These are phyloP conservation scores for Dendrocopos noguchii DNA, from an alignment of 2,113 vertebrate genomes.

Conservation along the genomic window DNA sequence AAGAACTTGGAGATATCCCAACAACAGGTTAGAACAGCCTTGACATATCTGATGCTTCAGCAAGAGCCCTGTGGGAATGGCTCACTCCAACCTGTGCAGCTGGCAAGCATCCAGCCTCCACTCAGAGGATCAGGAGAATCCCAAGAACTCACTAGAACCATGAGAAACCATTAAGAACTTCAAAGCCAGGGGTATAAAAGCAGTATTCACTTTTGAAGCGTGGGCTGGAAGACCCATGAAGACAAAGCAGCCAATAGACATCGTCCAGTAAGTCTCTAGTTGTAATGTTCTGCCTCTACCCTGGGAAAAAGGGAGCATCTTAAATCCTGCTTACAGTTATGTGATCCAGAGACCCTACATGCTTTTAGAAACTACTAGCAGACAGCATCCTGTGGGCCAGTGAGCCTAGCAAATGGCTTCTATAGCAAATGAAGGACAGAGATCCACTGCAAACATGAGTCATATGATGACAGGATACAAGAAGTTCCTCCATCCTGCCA, in stretches of 20 bases:
- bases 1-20: constrained; percentile 21
- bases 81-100: neutral
- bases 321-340: neutral
- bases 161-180: neutral
- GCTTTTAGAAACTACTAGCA: neutral
- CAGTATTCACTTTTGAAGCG: neutral
- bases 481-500: neutral
- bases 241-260: neutral
- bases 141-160: neutral
- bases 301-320: neutral
- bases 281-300: neutral
- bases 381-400: neutral
- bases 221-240: neutral
- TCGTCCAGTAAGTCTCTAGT: neutral
- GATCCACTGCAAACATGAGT: neutral
- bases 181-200: neutral
- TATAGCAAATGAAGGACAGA: neutral
- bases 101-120: constrained; percentile 16
- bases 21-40: constrained; percentile 45
- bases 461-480: neutral
- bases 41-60: constrained; percentile 46
- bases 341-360: neutral
- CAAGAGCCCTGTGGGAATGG: constrained; percentile 34
- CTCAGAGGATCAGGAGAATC: neutral
- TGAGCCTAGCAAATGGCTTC: neutral